Base-by-base conservation (phyloP, 64 coral and sea anemone species). In the Orbicella faveolata region DNA sequence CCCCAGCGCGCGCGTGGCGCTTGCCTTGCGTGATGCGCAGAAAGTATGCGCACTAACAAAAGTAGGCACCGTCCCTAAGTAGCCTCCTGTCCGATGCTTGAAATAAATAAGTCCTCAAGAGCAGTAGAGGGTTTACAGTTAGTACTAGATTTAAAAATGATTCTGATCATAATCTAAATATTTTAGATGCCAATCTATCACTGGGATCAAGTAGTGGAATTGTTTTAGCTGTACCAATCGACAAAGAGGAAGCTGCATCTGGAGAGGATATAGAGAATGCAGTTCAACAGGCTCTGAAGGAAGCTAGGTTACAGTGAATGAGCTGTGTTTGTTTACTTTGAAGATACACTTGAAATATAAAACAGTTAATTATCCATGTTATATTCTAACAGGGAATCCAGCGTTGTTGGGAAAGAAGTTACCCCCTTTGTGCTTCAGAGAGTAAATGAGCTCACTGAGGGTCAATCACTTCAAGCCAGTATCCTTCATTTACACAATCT, bases 381-480 rank as follows among this genome's bases (percentile, higher is more conserved):
- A 26, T 70, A 26, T 70, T 5, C 3, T 78, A 18, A 3, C 76
- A 91, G 96, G 37, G 89, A 74, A 52, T 73, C 75, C 36, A 79
- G 86, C 86, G 59, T 98, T 44, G 21, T 59, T 51, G 94, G 96
- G 19, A 98, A 95, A 61, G 94, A 98, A 9, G 78, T 95, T 2
- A 98, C 94, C 11, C 96, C 96, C 16, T 98, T 89, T 81, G 93
- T 98, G 21, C 89, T 98, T 4, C 63, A 95, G 21, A 95, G 91
- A 91, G 83, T 95, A 20, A 98, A 98, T 80, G 90, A 98, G 41
- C 88, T 98, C 23, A 98, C 96, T 4, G 74, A 95, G 19, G 96
- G 96, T 54, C 92, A 91, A 66, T 98, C 96, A 51, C 54, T 98
- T 9, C 83, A 98, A 89, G 90, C 96, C 66, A 98, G 96, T 98